phyloP scores from a whole-genome alignment of 1,140 invertebrate genomes.

The Eumaeus atala region DNA sequence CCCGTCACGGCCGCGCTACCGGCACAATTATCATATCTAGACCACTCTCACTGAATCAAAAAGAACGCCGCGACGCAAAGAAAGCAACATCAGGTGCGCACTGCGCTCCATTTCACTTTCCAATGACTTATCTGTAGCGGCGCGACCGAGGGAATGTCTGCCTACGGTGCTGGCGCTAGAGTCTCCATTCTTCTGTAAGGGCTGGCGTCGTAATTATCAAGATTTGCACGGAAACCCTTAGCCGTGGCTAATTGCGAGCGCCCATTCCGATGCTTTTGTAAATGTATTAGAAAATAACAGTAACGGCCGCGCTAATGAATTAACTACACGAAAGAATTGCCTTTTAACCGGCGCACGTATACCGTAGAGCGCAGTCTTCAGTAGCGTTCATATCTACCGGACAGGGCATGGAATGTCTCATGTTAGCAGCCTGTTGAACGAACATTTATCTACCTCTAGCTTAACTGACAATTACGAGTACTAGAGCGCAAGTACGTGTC shows the following conservation, averaged over 20 bases:
- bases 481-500: too few relatives aligned
- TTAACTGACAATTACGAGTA: too few relatives aligned
- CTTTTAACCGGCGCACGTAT: too few relatives aligned
- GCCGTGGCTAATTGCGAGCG: slow-evolving; percentile 55
- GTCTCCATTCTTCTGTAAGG: slow-evolving; percentile 20
- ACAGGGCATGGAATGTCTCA: too few relatives aligned
- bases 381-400: too few relatives aligned
- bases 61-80: slow-evolving; percentile 66
- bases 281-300: slow-evolving; percentile 31
- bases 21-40: slow-evolving; percentile 68
- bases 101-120: slow-evolving; percentile 71
- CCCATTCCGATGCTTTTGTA: slow-evolving; percentile 41
- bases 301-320: slow-evolving; percentile 2
- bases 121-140: slow-evolving; percentile 52
- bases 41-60: slow-evolving; percentile 72
- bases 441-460: too few relatives aligned
- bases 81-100: slow-evolving; percentile 67
- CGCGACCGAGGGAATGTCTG: slow-evolving; percentile 30
- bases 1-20: slow-evolving; percentile 61
- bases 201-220: slow-evolving; percentile 54
- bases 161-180: slow-evolving; percentile 22
- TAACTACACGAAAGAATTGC: background rate
- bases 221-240: slow-evolving; percentile 66
- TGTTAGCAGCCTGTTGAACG: too few relatives aligned
- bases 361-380: too few relatives aligned